Evolutionary conservation across 2,113 vertebrate species (phyloP).

Genomic region (Ciconia stormi): DNA sequence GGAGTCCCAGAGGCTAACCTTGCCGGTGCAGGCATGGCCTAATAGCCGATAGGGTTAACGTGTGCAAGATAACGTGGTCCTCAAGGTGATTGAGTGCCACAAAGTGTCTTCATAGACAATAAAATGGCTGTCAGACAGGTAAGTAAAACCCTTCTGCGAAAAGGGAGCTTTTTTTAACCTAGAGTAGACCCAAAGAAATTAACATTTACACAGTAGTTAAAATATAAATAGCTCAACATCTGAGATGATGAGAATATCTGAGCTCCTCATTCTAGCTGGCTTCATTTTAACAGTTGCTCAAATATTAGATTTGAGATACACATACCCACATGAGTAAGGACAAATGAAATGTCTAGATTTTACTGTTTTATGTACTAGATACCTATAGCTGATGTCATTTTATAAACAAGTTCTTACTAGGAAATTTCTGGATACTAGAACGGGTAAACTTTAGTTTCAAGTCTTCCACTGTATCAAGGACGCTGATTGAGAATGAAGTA

Average conservation of each 20-base stretch:
- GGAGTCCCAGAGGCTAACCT: not conserved
- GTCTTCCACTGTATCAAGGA: not conserved
- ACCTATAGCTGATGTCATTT: not conserved
- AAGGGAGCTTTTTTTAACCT: not conserved
- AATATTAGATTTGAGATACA: not conserved
- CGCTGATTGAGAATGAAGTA: not conserved
- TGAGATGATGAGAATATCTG: not conserved
- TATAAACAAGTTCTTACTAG: not conserved
- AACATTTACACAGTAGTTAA: conserved; percentile 13
- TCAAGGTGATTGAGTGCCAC: not conserved
- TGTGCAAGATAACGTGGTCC: not conserved
- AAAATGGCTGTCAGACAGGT: not conserved
- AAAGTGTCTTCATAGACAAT: not conserved
- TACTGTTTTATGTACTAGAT: not conserved
- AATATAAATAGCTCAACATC: not conserved
- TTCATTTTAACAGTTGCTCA: not conserved
- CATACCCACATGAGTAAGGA: not conserved
- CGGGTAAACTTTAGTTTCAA: not conserved
- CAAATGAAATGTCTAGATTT: not conserved
- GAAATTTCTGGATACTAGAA: not conserved
- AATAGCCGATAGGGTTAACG: not conserved
- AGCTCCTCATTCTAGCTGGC: not conserved
- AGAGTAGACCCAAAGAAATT: not conserved
- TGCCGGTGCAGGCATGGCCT: not conserved
- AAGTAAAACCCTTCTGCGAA: not conserved